These are phyloP conservation scores for Cervus canadensis DNA, from an alignment of 2,113 vertebrate genomes.

Conservation along the genomic window DNA sequence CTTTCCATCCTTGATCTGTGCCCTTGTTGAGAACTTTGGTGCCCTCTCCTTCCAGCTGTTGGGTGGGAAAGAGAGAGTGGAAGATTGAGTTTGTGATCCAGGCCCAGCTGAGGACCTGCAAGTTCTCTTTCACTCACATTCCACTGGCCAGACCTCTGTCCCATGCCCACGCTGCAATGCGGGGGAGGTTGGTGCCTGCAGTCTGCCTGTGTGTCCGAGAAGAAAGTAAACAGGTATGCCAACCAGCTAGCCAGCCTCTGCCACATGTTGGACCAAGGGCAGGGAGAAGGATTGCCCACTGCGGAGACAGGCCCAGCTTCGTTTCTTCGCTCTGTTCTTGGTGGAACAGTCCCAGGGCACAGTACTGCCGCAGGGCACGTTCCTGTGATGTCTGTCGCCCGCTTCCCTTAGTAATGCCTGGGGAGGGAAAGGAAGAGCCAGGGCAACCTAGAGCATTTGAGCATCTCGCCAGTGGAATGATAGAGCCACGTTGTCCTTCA, in stretches of 20 bases:
- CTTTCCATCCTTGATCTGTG: conserved; percentile 1
- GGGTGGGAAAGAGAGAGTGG: neutral
- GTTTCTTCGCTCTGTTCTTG: neutral
- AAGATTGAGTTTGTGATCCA: neutral
- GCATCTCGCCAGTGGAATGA: neutral
- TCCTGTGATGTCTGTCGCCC: neutral
- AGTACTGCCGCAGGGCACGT: neutral
- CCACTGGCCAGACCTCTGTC: neutral
- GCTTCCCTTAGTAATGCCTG: neutral
- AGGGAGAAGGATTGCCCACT: neutral
- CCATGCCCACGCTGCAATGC: neutral
- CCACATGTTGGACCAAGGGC: neutral
- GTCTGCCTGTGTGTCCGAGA: neutral
- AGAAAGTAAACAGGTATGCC: neutral
- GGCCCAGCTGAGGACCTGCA: neutral
- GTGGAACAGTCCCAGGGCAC: neutral
- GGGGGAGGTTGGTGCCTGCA: neutral
- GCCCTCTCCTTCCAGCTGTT: neutral
- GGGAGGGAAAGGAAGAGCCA: conserved; percentile 55
- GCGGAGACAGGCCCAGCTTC: neutral
- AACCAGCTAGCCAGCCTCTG: neutral
- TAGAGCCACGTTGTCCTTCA: conserved; percentile 38
- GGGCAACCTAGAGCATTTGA: neutral
- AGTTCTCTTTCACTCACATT: neutral
- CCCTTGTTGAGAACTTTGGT: neutral